Percentiles rank a stretch among this genome's conserved stretches.
Evolutionary conservation across 2,888 invertebrate genomes (phyloP).

Genomic region (Eumacrocentrus americanus): DNA sequence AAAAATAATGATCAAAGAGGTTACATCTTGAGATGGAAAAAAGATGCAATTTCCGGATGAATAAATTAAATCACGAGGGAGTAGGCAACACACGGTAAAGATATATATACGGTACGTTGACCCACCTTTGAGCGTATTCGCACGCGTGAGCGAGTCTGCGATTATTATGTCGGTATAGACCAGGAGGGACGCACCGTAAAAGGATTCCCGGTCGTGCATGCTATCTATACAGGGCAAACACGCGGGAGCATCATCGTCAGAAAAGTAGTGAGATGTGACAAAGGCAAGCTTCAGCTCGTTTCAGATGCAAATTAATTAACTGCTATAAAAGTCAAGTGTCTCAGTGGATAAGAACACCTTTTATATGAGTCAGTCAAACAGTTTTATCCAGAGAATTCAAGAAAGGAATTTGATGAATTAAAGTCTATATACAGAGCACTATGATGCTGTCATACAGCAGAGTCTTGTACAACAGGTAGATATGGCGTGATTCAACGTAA

Average conservation of each 20-base stretch:
- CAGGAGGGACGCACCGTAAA: slow-evolving; percentile 26
- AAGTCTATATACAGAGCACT: too few species aligned
- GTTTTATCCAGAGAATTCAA: too few species aligned
- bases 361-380: too few species aligned
- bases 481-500: slow-evolving; percentile 45
- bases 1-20: background rate
- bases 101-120: slow-evolving; percentile 25
- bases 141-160: slow-evolving; percentile 17
- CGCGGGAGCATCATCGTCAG: too few species aligned
- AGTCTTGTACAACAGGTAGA: slow-evolving; percentile 56
- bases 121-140: slow-evolving; percentile 27
- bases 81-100: slow-evolving; percentile 13
- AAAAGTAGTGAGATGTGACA: too few species aligned
- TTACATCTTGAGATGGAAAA: slow-evolving; percentile 7
- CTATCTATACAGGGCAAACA: too few species aligned
- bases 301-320: too few species aligned
- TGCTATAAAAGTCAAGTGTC: too few species aligned
- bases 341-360: too few species aligned
- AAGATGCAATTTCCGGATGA: slow-evolving; percentile 33
- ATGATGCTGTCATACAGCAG: too few species aligned
- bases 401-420: too few species aligned
- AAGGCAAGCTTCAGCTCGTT: too few species aligned
- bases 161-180: background rate
- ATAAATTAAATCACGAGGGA: slow-evolving; percentile 34
- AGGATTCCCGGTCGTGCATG: slow-evolving; percentile 34